phyloP scores from a whole-genome alignment of 2,888 invertebrate species.

The Polydrusus cervinus region DNA sequence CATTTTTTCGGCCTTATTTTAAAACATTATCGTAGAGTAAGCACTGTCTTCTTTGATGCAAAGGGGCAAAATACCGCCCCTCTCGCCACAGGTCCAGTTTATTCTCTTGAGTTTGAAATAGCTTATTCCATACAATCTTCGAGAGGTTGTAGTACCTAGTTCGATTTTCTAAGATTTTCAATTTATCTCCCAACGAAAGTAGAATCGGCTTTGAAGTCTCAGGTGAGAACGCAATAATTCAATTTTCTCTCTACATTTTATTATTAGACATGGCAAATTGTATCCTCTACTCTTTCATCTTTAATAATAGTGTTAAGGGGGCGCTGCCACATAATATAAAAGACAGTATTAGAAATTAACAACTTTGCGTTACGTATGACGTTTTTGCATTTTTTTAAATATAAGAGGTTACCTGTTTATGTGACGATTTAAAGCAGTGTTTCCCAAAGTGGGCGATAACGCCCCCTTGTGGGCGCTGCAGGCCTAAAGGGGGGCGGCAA shows the following conservation, averaged over 20 bases:
- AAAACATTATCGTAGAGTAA: too few species aligned
- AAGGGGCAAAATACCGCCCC: not conserved
- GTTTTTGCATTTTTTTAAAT: too few species aligned
- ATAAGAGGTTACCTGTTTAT: too few species aligned
- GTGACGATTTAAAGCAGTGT: too few species aligned
- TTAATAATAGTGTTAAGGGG: not conserved
- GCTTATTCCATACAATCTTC: constrained; percentile 6
- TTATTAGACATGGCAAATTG: constrained; percentile 25
- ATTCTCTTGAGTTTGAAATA: not conserved
- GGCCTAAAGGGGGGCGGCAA: too few species aligned
- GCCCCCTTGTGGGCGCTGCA: too few species aligned
- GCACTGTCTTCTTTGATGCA: too few species aligned
- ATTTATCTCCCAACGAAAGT: constrained; percentile 15
- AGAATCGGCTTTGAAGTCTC: constrained; percentile 17
- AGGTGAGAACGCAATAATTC: constrained; percentile 18
- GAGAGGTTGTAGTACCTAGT: not conserved
- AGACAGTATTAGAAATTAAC: too few species aligned
- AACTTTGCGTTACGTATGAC: too few species aligned
- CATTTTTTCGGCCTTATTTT: too few species aligned
- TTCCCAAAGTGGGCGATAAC: too few species aligned
- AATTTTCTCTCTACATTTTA: constrained; percentile 11
- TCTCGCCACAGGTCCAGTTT: not conserved
- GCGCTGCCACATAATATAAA: not conserved
- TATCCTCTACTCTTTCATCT: constrained; percentile 15
- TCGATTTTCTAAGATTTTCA: constrained; percentile 20